Evolutionary conservation across 2,113 vertebrate species (phyloP), one percentile per base, ranked within the genome.

Genomic region (Saguinus midas): DNA sequence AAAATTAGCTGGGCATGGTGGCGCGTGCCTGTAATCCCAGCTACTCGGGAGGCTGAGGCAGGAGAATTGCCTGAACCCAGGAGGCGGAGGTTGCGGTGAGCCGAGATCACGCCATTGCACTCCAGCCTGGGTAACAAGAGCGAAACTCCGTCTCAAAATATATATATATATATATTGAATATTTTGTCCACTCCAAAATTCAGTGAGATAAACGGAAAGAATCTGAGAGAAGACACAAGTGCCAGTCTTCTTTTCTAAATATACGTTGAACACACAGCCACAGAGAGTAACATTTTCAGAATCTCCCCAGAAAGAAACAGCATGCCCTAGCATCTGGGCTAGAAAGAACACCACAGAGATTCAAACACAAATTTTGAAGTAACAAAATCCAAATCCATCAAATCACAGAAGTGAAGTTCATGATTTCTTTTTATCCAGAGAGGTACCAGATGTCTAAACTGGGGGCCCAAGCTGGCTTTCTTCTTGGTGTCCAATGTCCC

Each of bases 101-200:
- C 37, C 37, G 37, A 40, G 37, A 40, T 40, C 37, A 40, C 37
- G 37, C 37, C 37, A 40, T 40, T 40, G 37, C 37, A 40, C 37
- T 40, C 37, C 37, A 40, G 37, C 37, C 37, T 40, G 37, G 37
- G 37, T 40, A 40, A 40, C 37, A 40, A 40, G 37, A 40, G 37
- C 37, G 3, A 40, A 40, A 40, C 37, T 40, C 37, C 37, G 37
- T 40, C 37, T 40, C 37, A 13, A 50, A 93, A 61, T 32, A 45
- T 17, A 17, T 0, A 40, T 40, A 40, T 40, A 40, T 40, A 40
- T 40, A 40, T 40, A 40, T 40, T 50, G 45, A 87, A 25, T 58
- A 89, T 88, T 88, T 73, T 94, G 48, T 80, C 45, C 8, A 81
- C n/a, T 50, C 66, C 82, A 43, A 78, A 72, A 90, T 86, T 72